These are phyloP conservation scores for Celastrina argiolus DNA, from an alignment of 2,888 invertebrate species.

Conservation along the genomic window DNA sequence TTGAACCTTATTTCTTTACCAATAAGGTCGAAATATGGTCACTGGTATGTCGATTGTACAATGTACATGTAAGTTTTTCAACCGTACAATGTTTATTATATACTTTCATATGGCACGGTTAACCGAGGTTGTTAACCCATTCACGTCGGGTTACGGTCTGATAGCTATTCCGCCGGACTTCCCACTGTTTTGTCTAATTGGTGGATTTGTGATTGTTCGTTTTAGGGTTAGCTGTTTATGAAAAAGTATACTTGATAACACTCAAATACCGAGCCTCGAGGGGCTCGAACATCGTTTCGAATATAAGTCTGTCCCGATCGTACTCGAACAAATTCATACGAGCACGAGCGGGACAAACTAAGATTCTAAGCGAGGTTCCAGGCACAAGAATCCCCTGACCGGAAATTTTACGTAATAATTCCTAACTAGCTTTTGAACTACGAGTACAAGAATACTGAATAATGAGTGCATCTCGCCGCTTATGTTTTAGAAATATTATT, in stretches of 20 bases:
- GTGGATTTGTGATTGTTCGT: constrained; percentile 19
- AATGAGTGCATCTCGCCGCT: no score
- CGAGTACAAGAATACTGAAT: no score
- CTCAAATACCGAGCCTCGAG: no score
- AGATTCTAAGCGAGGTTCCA: no score
- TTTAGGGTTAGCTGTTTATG: constrained; percentile 16
- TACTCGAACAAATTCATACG: no score
- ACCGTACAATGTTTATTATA: neutral
- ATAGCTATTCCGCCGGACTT: constrained; percentile 56
- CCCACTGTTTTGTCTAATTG: constrained; percentile 29
- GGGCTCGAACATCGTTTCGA: no score
- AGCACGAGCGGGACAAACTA: no score
- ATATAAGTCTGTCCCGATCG: no score
- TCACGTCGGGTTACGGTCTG: constrained; percentile 61
- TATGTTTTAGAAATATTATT: no score
- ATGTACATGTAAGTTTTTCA: neutral
- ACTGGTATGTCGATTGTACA: neutral
- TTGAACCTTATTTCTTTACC: neutral
- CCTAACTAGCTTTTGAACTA: no score
- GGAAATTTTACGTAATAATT: no score
- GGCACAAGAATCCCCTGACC: no score
- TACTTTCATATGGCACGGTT: constrained; percentile 4
- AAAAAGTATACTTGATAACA: neutral
- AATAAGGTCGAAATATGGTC: neutral
- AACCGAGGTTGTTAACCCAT: constrained; percentile 68